Percentiles rank a stretch among this genome's conserved stretches.
These are phyloP conservation scores for Gasterosteus aculeatus DNA, from an alignment of 2,113 vertebrate genomes.

Conservation along the genomic window DNA sequence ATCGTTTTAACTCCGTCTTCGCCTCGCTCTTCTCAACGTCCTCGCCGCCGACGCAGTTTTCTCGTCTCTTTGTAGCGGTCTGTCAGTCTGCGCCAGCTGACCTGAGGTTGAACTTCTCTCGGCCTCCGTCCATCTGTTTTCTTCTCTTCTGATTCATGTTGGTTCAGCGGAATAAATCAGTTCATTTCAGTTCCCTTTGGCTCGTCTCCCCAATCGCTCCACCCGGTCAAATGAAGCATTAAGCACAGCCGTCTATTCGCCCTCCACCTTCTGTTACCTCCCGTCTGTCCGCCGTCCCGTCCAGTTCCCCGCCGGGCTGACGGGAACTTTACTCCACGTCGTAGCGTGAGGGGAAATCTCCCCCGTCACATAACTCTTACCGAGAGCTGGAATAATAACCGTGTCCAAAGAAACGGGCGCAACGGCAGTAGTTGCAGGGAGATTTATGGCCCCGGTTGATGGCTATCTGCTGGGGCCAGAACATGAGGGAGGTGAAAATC, in stretches of 20 bases:
- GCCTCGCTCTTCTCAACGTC: slow-evolving; percentile 18
- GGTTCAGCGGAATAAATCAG: slow-evolving; percentile 39
- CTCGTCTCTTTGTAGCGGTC: slow-evolving; percentile 6
- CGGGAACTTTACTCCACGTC: slow-evolving; percentile 64
- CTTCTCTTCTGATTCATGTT: slow-evolving; percentile 48
- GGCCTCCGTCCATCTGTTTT: slow-evolving; percentile 39
- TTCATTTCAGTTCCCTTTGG: slow-evolving; percentile 20
- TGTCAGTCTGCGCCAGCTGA: slow-evolving; percentile 5
- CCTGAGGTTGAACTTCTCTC: slow-evolving; percentile 45
- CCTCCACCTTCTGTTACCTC: slow-evolving; percentile 26
- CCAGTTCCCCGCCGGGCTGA: no score
- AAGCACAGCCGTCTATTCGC: slow-evolving; percentile 20
- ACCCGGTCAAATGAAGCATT: not conserved
- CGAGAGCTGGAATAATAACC: slow-evolving; percentile 65
- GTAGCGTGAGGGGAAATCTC: slow-evolving; percentile 59
- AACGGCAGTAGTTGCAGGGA: slow-evolving; percentile 54
- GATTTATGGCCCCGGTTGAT: slow-evolving; percentile 65
- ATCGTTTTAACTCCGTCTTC: slow-evolving; percentile 40
- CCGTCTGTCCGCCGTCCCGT: no score
- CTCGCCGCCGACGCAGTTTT: slow-evolving; percentile 18
- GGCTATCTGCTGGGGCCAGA: slow-evolving; percentile 62
- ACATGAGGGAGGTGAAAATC: slow-evolving; percentile 64
- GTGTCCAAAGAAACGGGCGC: slow-evolving; percentile 57
- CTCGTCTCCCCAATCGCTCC: not conserved
- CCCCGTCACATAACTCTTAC: slow-evolving; percentile 72